Base-by-base conservation (phyloP, 1,140 invertebrate species). In the Zaprionus lachaisei region DNA sequence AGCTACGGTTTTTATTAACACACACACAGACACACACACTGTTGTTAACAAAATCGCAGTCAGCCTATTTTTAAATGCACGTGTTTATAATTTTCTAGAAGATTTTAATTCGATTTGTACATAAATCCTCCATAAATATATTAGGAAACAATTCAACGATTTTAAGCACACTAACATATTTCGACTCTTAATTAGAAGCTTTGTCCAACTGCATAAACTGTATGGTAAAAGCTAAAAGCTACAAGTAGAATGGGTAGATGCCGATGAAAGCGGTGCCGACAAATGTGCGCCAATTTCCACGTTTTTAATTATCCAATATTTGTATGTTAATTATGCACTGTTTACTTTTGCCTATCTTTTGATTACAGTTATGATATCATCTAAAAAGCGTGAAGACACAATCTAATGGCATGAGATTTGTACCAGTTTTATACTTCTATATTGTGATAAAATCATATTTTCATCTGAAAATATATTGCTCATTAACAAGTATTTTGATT, bases 271-370 rank as follows among this genome's bases (percentile, higher is more conserved):
- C 58, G 65, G 17, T 22, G 76, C 83, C 83, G 80, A 87, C 83
- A 87, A 85, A 75, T 82, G 82, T 71, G 51, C 24, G 54, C 68
- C 69, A 57, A 72, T 74, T 82, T 73, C 67, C 68, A 64, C 38
- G 68, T 37, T 77, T 62, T 87, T 87, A 87, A 87, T 87, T 83
- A 83, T 75, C 84, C 51, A 89, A 87, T 89, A 89, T 87, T 87
- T 89, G 78, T 77, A 37, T 60, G 54, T 64, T 63, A 77, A 68
- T 68, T 74, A 79, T 89, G 74, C 47, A 75, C 55, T 80, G 80
- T 81, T 77, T 66, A 77, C 72, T 71, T 67, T 74, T 47, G 63
- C 44, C 66, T 74, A 56, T 55, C 58, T 81, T 61, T 41, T 41
- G 57, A 62, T 62, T 69, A 73, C 57, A 62, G 41, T 63, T 24